Evolutionary conservation across 2,113 vertebrate genomes (phyloP), one percentile per base, ranked within the genome.

Genomic region (Ciconia boyciana): DNA sequence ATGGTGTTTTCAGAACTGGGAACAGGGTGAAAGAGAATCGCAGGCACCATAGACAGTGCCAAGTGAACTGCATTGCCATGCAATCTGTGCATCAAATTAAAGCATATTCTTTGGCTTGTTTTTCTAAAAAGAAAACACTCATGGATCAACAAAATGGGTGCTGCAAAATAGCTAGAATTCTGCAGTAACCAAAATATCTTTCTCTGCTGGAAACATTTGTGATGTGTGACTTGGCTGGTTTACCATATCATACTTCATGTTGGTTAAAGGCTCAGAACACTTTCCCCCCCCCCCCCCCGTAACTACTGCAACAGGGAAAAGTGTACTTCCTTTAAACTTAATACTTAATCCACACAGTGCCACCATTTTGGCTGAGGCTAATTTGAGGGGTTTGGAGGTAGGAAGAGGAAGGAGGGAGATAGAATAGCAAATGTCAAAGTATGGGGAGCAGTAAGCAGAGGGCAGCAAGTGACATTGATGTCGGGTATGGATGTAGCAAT

Each of bases 241-340:
- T 94, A 46, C 43, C 4, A 6, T 46, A 69, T 36, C 14, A 36
- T 77, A 25, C 62, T 80, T 88, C 49, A 44, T 6, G 1, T 39
- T 77, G 46, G 31, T 81, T 81, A 70, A 79, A 70, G 41, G 62
- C 46, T 92, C 31, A 66, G 65, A 82, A 66, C 16, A n/a, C 1
- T 9, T 16, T 1, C 1, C 11, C 10, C 3, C 13, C 11, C 7
- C 31, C 1, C 11, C 10, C 3, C 13, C 11, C 7, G 2, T 12
- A 46, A 28, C 25, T 87, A 22, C 21, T 54, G 19, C 1, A 7
- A n/a, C 4, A 32, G 25, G 54, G 29, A 65, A 90, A 66, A 86
- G 13, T 14, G 2, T 46, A 14, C 5, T 80, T 83, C 16, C 62
- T 92, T 94, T 74, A 72, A 83, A 77, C 1, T 44, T 89, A 69